Evolutionary conservation across 2,113 vertebrate genomes (phyloP), one percentile per base, ranked within the genome.

Genomic region (Xenopus laevis): DNA sequence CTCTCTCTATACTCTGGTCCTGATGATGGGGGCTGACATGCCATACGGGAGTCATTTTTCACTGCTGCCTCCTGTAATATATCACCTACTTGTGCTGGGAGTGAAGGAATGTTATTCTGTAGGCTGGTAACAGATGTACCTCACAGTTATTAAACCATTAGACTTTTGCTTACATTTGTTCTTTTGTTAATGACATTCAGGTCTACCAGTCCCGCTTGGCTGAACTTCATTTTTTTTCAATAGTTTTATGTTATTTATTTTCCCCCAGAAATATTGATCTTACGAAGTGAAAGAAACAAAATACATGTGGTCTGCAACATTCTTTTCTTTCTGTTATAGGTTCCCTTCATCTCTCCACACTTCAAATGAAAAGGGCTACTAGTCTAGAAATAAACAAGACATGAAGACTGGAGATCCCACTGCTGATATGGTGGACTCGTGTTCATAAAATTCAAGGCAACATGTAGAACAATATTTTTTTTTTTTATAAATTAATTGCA

Each of bases 71-170:
- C 18, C 40, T 59, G 47, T 71, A 59, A 71, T 71, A 46, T 47
- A 46, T 71, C 27, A 59, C 40, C 69, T 46, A 40, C 55, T 61
- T 20, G 45, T 3, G 58, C 40, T 44, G 30, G 21, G 40, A 71
- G 44, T 71, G 69, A 60, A 71, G 69, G 58, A 47, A 71, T 71
- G 57, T 23, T 71, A 60, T 71, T 61, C 13, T 71, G 69, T 13
- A 61, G 44, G 57, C 69, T 40, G 69, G 55, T 60, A 61, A 71
- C 58, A 71, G 58, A 46, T 46, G 57, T 60, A 71, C 69, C 44
- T 61, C 16, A 55, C 69, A 61, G 33, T 71, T 61, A 61, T 61
- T 61, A 71, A 71, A 71, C 55, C 69, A 70, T 70, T 40, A 61
- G 23, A 52, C 65, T 61, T 71, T 71, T 47, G 17, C 58, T 61